Evolutionary conservation across 2,888 invertebrate genomes (phyloP).

Genomic region (Cinara cedri): DNA sequence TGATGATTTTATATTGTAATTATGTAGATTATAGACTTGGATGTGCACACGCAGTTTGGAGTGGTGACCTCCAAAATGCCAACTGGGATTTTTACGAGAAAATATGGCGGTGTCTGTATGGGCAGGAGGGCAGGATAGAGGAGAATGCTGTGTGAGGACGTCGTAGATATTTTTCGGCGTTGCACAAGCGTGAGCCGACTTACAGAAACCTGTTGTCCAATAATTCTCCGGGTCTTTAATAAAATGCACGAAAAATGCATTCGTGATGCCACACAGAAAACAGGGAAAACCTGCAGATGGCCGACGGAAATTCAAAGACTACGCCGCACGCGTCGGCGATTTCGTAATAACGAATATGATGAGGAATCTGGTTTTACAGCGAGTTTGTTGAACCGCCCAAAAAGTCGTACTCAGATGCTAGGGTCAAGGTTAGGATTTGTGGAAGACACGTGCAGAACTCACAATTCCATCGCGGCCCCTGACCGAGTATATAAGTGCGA

Average conservation of each 20-base stretch:
- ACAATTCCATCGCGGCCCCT: conserved; percentile 1
- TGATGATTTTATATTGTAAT: too few relatives aligned
- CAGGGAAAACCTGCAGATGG: conserved; percentile 11
- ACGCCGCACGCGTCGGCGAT: conserved; percentile 1
- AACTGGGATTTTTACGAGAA: too few relatives aligned
- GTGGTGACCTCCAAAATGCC: too few relatives aligned
- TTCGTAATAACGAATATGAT: conserved; percentile 16
- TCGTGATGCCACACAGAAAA: neutral
- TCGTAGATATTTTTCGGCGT: neutral
- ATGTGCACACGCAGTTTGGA: too few relatives aligned
- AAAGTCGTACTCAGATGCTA: conserved; percentile 5
- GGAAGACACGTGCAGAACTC: neutral
- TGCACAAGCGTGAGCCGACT: neutral
- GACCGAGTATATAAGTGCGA: conserved; percentile 24
- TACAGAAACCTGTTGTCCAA: conserved; percentile 34
- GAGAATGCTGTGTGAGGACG: too few relatives aligned
- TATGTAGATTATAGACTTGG: too few relatives aligned
- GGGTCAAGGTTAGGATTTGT: conserved; percentile 34
- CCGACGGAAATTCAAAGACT: neutral
- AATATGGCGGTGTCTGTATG: too few relatives aligned
- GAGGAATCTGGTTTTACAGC: conserved; percentile 41
- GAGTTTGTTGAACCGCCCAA: conserved; percentile 45
- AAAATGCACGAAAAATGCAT: conserved; percentile 38
- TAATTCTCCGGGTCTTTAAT: neutral
- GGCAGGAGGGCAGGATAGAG: too few relatives aligned